phyloP scores from a whole-genome alignment of 2,888 invertebrate genomes.

The Baccha elongata region DNA sequence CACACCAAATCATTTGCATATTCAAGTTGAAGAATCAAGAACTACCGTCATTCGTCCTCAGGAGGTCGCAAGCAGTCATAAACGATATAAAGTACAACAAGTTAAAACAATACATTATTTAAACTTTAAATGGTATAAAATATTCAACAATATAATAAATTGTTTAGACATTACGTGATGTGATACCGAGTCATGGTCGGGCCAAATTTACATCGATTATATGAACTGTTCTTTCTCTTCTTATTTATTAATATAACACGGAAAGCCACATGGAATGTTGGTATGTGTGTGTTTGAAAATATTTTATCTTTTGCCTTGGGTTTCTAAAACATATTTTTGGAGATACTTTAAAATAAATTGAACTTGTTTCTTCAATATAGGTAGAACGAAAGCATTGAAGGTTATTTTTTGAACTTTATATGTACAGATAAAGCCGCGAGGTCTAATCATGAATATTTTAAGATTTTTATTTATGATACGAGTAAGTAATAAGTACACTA shows the following conservation, averaged over 20 bases:
- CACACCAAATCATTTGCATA: constrained; percentile 23
- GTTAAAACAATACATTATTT: constrained; percentile 24
- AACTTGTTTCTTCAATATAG: no score
- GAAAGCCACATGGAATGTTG: background rate
- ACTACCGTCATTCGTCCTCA: constrained; percentile 9
- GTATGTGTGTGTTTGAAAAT: background rate
- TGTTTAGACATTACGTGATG: constrained; percentile 7
- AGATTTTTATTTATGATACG: no score
- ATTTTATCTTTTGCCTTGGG: background rate
- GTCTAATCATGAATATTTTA: no score
- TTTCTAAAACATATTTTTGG: no score
- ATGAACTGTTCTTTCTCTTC: background rate
- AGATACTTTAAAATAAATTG: no score
- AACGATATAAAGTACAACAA: constrained; percentile 13
- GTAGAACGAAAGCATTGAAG: no score
- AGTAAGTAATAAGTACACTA: no score
- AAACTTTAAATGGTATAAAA: constrained; percentile 11
- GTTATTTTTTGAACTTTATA: no score
- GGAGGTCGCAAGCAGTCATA: background rate
- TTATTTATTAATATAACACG: constrained; percentile 7
- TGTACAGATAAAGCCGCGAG: no score
- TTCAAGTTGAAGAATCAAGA: constrained; percentile 24
- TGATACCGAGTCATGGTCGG: background rate
- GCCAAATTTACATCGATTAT: constrained; percentile 4
- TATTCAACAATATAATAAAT: constrained; percentile 6